Percentiles rank a stretch among this genome's conserved stretches.
These are phyloP conservation scores for Athalia rosae DNA, from an alignment of 2,888 invertebrate species.

Conservation along the genomic window DNA sequence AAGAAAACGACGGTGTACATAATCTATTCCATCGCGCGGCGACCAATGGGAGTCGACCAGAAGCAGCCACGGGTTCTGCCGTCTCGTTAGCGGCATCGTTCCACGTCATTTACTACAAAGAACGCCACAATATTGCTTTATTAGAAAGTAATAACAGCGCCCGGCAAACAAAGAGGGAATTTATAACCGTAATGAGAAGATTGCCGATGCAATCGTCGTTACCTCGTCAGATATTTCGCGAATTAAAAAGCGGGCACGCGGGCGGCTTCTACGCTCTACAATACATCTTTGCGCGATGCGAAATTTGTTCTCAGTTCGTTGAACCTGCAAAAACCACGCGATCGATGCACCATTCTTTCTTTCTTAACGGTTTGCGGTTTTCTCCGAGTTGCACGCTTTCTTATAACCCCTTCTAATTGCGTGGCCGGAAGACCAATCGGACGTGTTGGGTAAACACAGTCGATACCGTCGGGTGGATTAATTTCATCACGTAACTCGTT, in stretches of 20 bases:
- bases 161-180: constrained; percentile 56
- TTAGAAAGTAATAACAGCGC: constrained; percentile 65
- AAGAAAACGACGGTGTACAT: background rate
- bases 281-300: background rate
- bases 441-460: constrained; percentile 5
- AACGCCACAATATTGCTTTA: constrained; percentile 62
- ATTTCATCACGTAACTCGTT: background rate
- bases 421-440: background rate
- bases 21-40: constrained; percentile 34
- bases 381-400: background rate
- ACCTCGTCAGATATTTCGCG: constrained; percentile 8
- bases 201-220: constrained; percentile 43
- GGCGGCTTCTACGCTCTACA: too few species aligned
- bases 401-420: background rate
- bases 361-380: background rate
- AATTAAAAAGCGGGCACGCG: constrained; percentile 2
- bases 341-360: background rate
- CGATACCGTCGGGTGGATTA: background rate
- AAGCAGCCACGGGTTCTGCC: constrained; percentile 50
- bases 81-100: constrained; percentile 63
- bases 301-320: background rate
- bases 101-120: constrained; percentile 60
- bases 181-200: constrained; percentile 53
- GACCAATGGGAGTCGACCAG: constrained; percentile 45
- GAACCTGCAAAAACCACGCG: background rate